Evolutionary conservation across 2,113 vertebrate species (phyloP), one percentile per base, ranked within the genome.

Genomic region (Romanogobio albipinnatus): DNA sequence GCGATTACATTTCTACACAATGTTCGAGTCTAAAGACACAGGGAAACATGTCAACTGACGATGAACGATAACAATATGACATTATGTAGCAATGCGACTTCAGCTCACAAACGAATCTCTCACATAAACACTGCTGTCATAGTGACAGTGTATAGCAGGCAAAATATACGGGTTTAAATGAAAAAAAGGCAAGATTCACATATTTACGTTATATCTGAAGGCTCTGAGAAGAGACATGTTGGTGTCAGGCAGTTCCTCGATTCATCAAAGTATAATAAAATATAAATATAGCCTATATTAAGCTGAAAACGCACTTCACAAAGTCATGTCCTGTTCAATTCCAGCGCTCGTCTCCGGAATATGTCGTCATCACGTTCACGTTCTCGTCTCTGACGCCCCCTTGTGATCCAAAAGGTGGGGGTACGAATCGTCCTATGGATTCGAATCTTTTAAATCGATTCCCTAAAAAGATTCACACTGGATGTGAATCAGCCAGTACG

Each of bases 261-360:
- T 61, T 61, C 19, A 26, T 53, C 4, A 29, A 36, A 29, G 15
- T 22, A 17, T 73, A 33, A 51, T 22, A 0, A 17, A 17, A 68
- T 22, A 22, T 3, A 22, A 56, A 22, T 22, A 56, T 9, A 56
- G 53, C 53, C 17, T 9, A 39, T 22, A 53, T 24, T 22, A 49
- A 76, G 14, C 9, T 49, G 36, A 51, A 0, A 59, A 59, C 5
- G 13, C 17, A 29, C 9, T 19, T 43, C 19, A 1, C 71, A 86
- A 86, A 88, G 84, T 86, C 87, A 90, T 88, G 85, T 17, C 81
- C 78, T 43, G 36, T 33, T 66, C 9, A 29, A 64, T 66, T 81
- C 47, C 64, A 19, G 11, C 45, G 68, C 62, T 17, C 10, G 88
- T 89, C 90, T 75, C 87, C 68, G 15, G 64, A 71, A 74, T 70